Conservation (phyloP, 2,797 vertebrate species). For the Gobionotothen gibberifrons region DNA sequence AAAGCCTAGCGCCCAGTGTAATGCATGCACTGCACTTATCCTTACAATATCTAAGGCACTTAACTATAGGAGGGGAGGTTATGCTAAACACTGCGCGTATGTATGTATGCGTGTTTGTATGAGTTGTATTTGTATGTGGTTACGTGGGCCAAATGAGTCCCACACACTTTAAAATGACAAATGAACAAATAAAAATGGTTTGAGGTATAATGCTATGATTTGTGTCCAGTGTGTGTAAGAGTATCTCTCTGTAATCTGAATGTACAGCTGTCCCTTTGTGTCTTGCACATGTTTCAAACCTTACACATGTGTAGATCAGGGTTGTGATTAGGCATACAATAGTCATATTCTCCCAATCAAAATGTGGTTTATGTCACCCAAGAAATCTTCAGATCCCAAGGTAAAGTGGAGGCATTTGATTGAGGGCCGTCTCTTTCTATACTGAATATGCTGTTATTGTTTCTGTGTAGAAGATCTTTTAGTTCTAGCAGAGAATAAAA, state of each 20-base stretch:
- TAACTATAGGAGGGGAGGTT: conserved; percentile 39
- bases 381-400: neutral
- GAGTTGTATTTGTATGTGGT: conserved; percentile 58
- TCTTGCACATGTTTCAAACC: conserved; percentile 12
- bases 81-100: conserved; percentile 36
- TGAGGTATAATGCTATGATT: conserved; percentile 48
- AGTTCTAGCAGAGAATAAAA: conserved; percentile 12
- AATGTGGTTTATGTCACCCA: neutral
- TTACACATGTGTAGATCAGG: conserved; percentile 6
- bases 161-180: conserved; percentile 45
- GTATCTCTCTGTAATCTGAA: conserved; percentile 24
- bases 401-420: conserved; percentile 9
- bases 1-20: conserved; percentile 32
- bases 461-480: conserved; percentile 27
- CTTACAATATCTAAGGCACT: conserved; percentile 60
- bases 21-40: conserved; percentile 66
- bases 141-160: conserved; percentile 49
- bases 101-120: conserved; percentile 12
- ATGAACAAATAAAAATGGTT: conserved; percentile 70
- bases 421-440: neutral
- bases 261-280: conserved; percentile 7
- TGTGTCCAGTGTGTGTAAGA: conserved; percentile 46
- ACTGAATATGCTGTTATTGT: conserved; percentile 21
- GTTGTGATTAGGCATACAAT: neutral
- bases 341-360: neutral